These are phyloP conservation scores for Pentalonia nigronervosa DNA, from an alignment of 1,140 invertebrate species.

Conservation along the genomic window DNA sequence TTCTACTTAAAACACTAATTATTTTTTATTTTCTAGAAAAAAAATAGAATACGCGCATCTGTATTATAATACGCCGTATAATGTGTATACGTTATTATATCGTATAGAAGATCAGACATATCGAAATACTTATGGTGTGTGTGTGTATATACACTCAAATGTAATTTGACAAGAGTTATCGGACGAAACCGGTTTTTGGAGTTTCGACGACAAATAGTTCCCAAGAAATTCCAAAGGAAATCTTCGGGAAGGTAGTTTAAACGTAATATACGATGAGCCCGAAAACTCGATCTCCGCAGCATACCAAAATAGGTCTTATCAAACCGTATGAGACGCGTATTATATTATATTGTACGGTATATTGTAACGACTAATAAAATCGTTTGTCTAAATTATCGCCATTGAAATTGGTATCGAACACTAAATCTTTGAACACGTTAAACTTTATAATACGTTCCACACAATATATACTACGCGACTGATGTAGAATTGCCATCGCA, in stretches of 20 bases:
- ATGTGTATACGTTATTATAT: background rate
- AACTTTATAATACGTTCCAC: background rate
- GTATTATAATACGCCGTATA: background rate
- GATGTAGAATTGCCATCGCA: background rate
- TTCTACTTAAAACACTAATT: background rate
- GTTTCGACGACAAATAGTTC: constrained; percentile 42
- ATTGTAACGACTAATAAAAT: constrained; percentile 27
- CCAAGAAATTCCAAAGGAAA: constrained; percentile 20
- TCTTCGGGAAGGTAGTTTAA: background rate
- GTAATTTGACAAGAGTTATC: constrained; percentile 47
- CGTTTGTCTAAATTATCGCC: background rate
- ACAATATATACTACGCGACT: background rate
- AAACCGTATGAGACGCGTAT: background rate
- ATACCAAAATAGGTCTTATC: background rate
- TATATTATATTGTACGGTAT: background rate
- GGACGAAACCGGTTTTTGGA: constrained; percentile 42
- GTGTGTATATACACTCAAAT: background rate
- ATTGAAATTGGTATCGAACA: background rate
- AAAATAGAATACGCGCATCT: background rate
- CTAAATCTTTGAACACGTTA: background rate
- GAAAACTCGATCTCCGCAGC: background rate
- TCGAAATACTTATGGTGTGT: constrained; percentile 13
- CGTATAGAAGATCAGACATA: constrained; percentile 35
- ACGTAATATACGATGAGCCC: background rate
- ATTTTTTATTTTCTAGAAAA: background rate